Evolutionary conservation across 2,888 invertebrate genomes (phyloP).

Genomic region (Plutella xylostella): DNA sequence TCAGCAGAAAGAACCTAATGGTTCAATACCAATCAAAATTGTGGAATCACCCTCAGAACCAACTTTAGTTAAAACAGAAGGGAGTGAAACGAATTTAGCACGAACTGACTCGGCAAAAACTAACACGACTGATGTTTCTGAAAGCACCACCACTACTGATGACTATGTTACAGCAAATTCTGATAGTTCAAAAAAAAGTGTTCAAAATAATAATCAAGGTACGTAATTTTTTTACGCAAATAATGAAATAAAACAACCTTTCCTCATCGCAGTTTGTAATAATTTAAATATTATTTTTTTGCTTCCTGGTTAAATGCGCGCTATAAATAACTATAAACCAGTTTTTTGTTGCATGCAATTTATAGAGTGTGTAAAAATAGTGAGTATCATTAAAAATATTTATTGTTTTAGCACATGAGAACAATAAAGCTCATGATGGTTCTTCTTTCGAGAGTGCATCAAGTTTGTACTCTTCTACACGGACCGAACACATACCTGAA

Average conservation of each 20-base stretch:
- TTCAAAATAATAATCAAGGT: slow-evolving; percentile 38
- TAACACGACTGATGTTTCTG: slow-evolving; percentile 84
- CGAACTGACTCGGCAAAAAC: slow-evolving; percentile 80
- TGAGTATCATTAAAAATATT: slow-evolving; percentile 1
- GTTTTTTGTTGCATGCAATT: not conserved
- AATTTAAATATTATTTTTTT: too few species aligned
- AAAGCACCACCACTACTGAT: slow-evolving; percentile 87
- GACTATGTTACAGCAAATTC: slow-evolving; percentile 90
- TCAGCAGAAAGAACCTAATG: slow-evolving; percentile 53
- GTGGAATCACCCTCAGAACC: slow-evolving; percentile 48
- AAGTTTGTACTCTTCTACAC: slow-evolving; percentile 81
- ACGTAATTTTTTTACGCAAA: not conserved
- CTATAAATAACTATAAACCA: not conserved
- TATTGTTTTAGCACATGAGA: slow-evolving; percentile 31
- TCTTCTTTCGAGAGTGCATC: slow-evolving; percentile 91
- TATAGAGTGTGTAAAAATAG: not conserved
- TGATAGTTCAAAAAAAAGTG: slow-evolving; percentile 77
- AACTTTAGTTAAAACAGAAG: slow-evolving; percentile 37
- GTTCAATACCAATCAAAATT: slow-evolving; percentile 46
- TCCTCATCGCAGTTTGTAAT: too few species aligned
- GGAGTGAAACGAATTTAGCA: slow-evolving; percentile 65
- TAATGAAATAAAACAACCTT: too few species aligned
- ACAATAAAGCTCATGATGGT: slow-evolving; percentile 75
- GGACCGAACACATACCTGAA: slow-evolving; percentile 76
- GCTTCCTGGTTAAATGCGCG: too few species aligned